Conservation (phyloP, 2,888 invertebrate genomes). For the Prosopocoilus inquinatus region DNA sequence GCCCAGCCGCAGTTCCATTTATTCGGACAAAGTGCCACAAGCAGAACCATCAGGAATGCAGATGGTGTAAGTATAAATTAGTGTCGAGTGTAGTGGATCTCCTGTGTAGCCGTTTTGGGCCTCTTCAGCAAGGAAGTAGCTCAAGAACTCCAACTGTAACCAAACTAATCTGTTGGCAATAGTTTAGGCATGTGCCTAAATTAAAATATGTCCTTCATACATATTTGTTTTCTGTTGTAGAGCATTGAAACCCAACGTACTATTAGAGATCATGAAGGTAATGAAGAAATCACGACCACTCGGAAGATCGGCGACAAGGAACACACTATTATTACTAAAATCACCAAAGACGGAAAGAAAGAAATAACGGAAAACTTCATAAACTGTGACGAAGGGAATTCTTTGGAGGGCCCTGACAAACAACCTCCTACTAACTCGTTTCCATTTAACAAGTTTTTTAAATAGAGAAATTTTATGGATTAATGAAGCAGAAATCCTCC, state of each 20-base stretch:
- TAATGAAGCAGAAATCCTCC: no score
- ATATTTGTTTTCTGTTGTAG: constrained; percentile 32
- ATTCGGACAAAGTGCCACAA: constrained; percentile 56
- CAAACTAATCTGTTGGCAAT: neutral
- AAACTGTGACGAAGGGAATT: constrained; percentile 42
- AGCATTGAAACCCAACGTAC: constrained; percentile 57
- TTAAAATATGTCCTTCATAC: neutral
- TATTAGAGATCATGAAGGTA: constrained; percentile 58
- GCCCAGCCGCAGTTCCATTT: constrained; percentile 42
- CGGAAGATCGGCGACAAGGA: constrained; percentile 43
- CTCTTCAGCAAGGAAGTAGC: no score
- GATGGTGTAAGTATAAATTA: constrained; percentile 55
- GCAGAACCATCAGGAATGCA: constrained; percentile 55
- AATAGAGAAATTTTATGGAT: constrained; percentile 20
- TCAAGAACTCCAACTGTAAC: no score
- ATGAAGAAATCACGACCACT: constrained; percentile 59
- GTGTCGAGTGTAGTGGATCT: no score
- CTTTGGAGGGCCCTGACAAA: constrained; percentile 19
- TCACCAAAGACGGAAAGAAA: constrained; percentile 43
- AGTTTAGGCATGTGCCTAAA: neutral
- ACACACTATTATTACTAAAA: constrained; percentile 52
- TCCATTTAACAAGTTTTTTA: constrained; percentile 37
- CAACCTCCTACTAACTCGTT: constrained; percentile 25
- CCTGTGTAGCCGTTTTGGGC: no score
- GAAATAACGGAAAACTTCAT: constrained; percentile 41